These are phyloP conservation scores for Gandaritis pyraliata DNA, from an alignment of 2,888 invertebrate species.

Conservation along the genomic window DNA sequence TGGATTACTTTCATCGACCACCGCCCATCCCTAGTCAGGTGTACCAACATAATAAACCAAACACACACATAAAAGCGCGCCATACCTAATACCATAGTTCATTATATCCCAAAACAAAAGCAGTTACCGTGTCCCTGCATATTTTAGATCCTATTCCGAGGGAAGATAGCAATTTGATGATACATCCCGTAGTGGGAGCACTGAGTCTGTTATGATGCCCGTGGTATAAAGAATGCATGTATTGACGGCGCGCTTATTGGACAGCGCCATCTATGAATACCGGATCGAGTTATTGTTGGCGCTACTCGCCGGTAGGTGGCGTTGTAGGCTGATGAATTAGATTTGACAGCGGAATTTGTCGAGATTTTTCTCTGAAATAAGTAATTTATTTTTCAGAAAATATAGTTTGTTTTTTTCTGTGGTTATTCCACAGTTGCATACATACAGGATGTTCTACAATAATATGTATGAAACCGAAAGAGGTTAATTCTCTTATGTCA, in stretches of 20 bases:
- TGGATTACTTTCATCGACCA: slow-evolving; percentile 3
- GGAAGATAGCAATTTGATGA: slow-evolving; percentile 73
- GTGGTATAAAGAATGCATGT: slow-evolving; percentile 75
- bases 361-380: too few relatives aligned
- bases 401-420: neutral
- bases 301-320: slow-evolving; percentile 56
- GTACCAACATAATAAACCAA: slow-evolving; percentile 39
- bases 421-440: neutral
- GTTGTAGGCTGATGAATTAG: slow-evolving; percentile 11
- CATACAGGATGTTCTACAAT: too few relatives aligned
- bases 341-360: neutral
- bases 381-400: too few relatives aligned
- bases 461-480: too few relatives aligned
- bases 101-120: slow-evolving; percentile 74
- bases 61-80: slow-evolving; percentile 45
- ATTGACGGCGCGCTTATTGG: slow-evolving; percentile 65
- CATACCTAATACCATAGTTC: slow-evolving; percentile 62
- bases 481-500: too few relatives aligned
- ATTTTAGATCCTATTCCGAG: slow-evolving; percentile 75
- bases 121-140: slow-evolving; percentile 75
- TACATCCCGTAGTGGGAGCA: slow-evolving; percentile 65
- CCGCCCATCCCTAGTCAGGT: slow-evolving; percentile 11
- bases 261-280: slow-evolving; percentile 63
- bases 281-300: slow-evolving; percentile 33
- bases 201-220: slow-evolving; percentile 63